Evolutionary conservation across 64 coral and sea anemone species (phyloP).

Genomic region (Catalaphyllia jardinei): DNA sequence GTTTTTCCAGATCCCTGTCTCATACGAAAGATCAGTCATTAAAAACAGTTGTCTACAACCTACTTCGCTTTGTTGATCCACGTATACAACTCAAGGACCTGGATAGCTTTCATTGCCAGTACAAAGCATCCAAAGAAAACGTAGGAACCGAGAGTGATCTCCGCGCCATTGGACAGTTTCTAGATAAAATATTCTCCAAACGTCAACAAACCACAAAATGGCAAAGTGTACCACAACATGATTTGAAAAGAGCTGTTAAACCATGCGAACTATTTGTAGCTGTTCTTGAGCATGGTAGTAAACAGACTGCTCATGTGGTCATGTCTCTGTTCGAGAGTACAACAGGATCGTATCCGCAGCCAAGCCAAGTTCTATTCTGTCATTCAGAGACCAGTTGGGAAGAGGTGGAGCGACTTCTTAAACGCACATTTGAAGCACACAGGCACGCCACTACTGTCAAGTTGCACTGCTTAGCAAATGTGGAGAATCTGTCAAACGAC

Average conservation of each 20-base stretch:
- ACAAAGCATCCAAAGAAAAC: conserved; percentile 44
- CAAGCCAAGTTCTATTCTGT: conserved; percentile 90
- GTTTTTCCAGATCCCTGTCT: conserved; percentile 2
- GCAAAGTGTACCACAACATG: neutral
- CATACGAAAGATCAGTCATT: neutral
- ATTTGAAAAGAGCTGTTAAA: conserved; percentile 56
- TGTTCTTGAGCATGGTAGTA: conserved; percentile 74
- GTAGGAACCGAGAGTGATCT: conserved; percentile 45
- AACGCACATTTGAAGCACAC: conserved; percentile 68
- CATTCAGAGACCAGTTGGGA: conserved; percentile 86
- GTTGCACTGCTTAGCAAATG: conserved; percentile 87
- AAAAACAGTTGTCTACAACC: conserved; percentile 14
- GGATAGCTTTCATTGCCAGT: conserved; percentile 7
- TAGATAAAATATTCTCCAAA: conserved; percentile 57
- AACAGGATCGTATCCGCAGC: conserved; percentile 68
- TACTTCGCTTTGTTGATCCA: conserved; percentile 74
- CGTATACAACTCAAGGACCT: conserved; percentile 40
- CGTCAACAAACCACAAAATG: neutral
- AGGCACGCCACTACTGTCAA: conserved; percentile 23
- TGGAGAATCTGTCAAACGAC: conserved; percentile 85
- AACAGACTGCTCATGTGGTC: conserved; percentile 76
- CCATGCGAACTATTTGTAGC: conserved; percentile 84
- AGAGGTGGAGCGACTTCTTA: conserved; percentile 77
- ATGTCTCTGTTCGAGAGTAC: conserved; percentile 84
- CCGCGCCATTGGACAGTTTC: conserved; percentile 35